Percentiles rank a stretch among this genome's conserved stretches.
These are phyloP conservation scores for Terebella lapidaria DNA, from an alignment of 2,888 invertebrate species.

Conservation along the genomic window DNA sequence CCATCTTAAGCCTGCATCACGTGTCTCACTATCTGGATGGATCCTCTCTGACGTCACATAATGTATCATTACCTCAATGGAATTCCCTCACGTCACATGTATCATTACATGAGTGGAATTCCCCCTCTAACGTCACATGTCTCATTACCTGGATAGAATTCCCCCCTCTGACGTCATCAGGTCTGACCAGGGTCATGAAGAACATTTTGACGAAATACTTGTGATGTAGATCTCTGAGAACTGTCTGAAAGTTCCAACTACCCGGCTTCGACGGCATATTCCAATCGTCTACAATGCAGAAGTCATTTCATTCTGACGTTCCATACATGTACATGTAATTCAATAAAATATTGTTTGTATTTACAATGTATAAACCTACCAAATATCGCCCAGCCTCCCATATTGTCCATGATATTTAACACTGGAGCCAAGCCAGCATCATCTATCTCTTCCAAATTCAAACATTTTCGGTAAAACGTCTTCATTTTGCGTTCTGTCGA, in stretches of 20 bases:
- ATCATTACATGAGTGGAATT: no score
- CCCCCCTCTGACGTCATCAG: neutral
- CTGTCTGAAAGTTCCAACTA: neutral
- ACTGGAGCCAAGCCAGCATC: constrained; percentile 7
- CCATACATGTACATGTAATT: neutral
- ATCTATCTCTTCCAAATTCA: constrained; percentile 6
- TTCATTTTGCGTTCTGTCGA: constrained; percentile 19
- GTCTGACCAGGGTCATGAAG: neutral
- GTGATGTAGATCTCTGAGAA: neutral
- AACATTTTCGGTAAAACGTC: constrained; percentile 14
- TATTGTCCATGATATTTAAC: constrained; percentile 6
- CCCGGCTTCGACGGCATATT: neutral
- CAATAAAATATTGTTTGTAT: neutral
- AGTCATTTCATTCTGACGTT: no score
- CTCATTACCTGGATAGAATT: neutral
- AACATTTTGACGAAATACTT: neutral
- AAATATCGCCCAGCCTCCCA: constrained; percentile 17
- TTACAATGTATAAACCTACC: constrained; percentile 8
- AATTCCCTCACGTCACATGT: no score
- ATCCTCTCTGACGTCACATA: no score
- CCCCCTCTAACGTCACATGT: no score
- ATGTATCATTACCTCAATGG: no score
- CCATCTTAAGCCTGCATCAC: no score
- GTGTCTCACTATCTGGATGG: no score
- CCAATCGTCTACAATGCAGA: neutral